A percentile compares a stretch with the other conserved stretches of the same genome.
Evolutionary conservation across 2,888 invertebrate species (phyloP).

Genomic region (Rhingia campestris): DNA sequence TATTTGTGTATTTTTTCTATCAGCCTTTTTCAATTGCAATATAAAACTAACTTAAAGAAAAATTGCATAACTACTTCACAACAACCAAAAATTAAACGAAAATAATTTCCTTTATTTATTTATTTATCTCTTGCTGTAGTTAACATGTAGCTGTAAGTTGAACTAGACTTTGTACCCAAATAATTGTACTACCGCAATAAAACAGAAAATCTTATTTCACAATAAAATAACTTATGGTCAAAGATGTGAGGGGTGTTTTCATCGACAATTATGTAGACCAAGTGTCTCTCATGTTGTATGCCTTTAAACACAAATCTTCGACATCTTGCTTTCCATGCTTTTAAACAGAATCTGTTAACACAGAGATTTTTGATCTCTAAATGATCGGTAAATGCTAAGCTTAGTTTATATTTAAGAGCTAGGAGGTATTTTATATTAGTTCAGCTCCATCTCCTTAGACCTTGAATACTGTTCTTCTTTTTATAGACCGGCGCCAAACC

Average conservation of each 20-base stretch:
- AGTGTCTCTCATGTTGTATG: too few relatives aligned
- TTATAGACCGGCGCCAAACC: too few relatives aligned
- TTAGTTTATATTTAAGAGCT: too few relatives aligned
- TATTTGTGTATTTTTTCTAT: not conserved
- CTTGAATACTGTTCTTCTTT: too few relatives aligned
- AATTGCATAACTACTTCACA: not conserved
- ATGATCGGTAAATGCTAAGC: too few relatives aligned
- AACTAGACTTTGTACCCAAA: conserved; percentile 52
- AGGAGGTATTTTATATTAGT: too few relatives aligned
- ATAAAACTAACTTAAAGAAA: not conserved
- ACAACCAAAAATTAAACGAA: conserved; percentile 7
- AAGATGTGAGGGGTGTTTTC: not conserved
- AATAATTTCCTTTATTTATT: conserved; percentile 37
- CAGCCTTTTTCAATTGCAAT: not conserved
- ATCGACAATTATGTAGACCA: too few relatives aligned
- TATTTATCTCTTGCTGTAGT: conserved; percentile 31
- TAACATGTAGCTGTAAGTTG: conserved; percentile 18
- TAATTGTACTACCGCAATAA: conserved; percentile 37
- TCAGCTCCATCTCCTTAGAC: too few relatives aligned
- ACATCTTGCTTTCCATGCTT: too few relatives aligned
- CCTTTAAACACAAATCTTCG: too few relatives aligned
- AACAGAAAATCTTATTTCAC: conserved; percentile 13
- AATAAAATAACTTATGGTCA: conserved; percentile 26
- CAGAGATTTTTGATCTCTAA: too few relatives aligned
- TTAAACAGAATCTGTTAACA: too few relatives aligned